Evolutionary conservation across 1,140 invertebrate genomes (phyloP).

Genomic region (Trypoxylus dichotomus): DNA sequence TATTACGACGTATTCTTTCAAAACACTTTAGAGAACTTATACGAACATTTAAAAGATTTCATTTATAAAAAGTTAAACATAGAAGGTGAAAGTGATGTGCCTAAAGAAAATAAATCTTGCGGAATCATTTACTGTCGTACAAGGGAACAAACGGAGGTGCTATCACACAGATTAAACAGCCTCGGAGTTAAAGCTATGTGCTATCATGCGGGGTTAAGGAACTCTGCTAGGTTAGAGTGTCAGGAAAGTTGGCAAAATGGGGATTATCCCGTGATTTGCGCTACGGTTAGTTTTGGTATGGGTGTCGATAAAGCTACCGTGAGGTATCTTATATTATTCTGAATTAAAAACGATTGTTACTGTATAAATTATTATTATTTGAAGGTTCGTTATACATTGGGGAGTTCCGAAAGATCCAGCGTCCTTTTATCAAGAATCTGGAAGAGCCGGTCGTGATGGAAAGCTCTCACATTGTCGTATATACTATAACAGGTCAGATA

Average conservation of each 20-base stretch:
- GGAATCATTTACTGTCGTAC: constrained; percentile 90
- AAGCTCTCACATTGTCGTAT: constrained; percentile 85
- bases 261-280: constrained; percentile 80
- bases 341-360: not conserved
- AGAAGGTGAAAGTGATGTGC: constrained; percentile 59
- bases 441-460: constrained; percentile 85
- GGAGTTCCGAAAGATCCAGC: constrained; percentile 83
- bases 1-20: constrained; percentile 86
- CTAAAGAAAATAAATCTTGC: constrained; percentile 68
- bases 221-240: constrained; percentile 63
- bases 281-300: constrained; percentile 97
- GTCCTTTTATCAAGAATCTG: constrained; percentile 89
- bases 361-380: constrained; percentile 57
- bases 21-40: constrained; percentile 76
- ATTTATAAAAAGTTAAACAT: constrained; percentile 59
- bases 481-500: constrained; percentile 83
- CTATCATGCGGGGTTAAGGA: constrained; percentile 77
- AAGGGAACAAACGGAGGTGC: constrained; percentile 75
- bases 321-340: constrained; percentile 62
- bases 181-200: constrained; percentile 67
- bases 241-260: constrained; percentile 82
- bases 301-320: constrained; percentile 95
- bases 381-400: constrained; percentile 90
- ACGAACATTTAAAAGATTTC: constrained; percentile 75
- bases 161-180: constrained; percentile 66